Base-by-base conservation (phyloP, 2,888 invertebrate genomes). In the Ochropacha duplaris region DNA sequence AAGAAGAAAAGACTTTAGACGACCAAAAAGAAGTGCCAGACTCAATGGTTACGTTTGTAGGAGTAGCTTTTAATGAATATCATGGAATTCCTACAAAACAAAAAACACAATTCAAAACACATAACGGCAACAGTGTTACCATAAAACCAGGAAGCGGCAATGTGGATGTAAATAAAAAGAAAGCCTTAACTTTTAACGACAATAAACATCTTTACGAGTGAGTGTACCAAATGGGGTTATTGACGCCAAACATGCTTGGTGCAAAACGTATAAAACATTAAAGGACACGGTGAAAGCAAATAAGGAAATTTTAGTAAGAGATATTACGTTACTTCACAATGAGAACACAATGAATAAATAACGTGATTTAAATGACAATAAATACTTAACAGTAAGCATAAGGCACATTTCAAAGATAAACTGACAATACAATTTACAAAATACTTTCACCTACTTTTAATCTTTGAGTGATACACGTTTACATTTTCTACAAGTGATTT, bases 121-220 rank as follows among this genome's bases (percentile, higher is more conserved):
- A 44, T 44, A 44, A 44, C 6, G 19, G 44, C 44, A 44, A 44
- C 44, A 44, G 8, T 44, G 44, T 44, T 0, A 19, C 28, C 62
- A 68, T 81, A 71, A 80, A 83, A 76, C 72, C 69, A 76, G 81
- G 81, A 78, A 82, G 78, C 76, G 65, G 66, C 65, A 68, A 66
- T 66, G 69, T 68, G 68, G 71, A 72, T 64, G 75, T 71, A 75
- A 78, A 83, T 85, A 85, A 84, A 81, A 79, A 74, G 76, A 76
- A 82, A 80, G 81, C 75, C 72, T 75, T 65, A 71, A 76, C 67
- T 19, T 77, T 81, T 79, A 81, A 83, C 76, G 81, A 83, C 78
- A 81, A 74, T 86, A 83, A 86, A 85, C 75, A 75, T 69, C 71
- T 88, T 88, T 86, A 89, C 79, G 84, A 83, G 67, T 65, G 61